Conservation (phyloP, 2,113 vertebrate genomes). For the Anguilla rostrata region DNA sequence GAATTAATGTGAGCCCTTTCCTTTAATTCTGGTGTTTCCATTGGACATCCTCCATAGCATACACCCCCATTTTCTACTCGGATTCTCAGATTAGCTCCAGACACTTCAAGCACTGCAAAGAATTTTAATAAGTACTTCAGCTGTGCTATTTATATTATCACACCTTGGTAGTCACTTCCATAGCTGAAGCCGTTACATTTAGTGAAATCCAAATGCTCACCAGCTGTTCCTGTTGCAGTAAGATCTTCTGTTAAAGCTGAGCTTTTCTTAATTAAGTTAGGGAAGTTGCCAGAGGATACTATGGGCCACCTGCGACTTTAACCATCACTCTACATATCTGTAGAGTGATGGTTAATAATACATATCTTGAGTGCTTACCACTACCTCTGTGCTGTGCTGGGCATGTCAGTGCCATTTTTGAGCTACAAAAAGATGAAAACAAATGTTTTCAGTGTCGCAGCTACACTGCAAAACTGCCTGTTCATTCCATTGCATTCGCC, state of each 20-base stretch:
- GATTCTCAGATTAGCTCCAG: conserved; percentile 2
- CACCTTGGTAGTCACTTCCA: not conserved
- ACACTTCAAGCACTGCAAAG: not conserved
- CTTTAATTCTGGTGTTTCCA: not conserved
- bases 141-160: not conserved
- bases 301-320: not conserved
- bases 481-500: conserved; percentile 39
- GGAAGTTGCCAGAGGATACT: not conserved
- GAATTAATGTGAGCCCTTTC: not conserved
- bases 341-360: not conserved
- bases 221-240: not conserved
- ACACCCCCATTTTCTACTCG: not conserved
- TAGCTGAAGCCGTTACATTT: not conserved
- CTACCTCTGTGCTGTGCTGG: not conserved
- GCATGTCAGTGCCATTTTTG: not conserved
- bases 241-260: not conserved
- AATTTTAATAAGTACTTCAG: not conserved
- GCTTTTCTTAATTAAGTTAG: not conserved
- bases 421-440: not conserved
- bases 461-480: not conserved
- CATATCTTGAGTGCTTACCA: not conserved
- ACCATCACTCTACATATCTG: not conserved
- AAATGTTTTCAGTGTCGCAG: not conserved
- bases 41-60: not conserved
- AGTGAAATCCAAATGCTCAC: not conserved